Evolutionary conservation across 2,797 vertebrate species (phyloP), one percentile per base, ranked within the genome.

Genomic region (Sebastes diaconus): DNA sequence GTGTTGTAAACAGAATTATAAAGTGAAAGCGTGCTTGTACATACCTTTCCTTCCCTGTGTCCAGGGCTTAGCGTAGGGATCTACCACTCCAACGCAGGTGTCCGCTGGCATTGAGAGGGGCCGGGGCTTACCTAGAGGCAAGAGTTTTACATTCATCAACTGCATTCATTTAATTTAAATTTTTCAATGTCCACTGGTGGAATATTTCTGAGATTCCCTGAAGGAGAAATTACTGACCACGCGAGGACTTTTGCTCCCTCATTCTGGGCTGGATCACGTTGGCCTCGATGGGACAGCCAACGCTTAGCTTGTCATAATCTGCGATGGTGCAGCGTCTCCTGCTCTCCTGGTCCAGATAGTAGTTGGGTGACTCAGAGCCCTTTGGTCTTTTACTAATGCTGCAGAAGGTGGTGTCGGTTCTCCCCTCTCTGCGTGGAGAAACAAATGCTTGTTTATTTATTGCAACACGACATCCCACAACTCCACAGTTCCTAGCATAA

Each of bases 51-150:
- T 97, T 55, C 96, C 96, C 18, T 95, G 91, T 66, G 94, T 88
- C 94, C 97, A 97, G 60, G 97, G 96, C 79, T 95, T 98, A 16
- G 96, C 96, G 10, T 96, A 97, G 22, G 96, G 94, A 79, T 98
- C 97, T 27, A 94, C 88, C 7, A 95, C 93, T 65, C 94, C 96
- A 77, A 97, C 93, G 92, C 97, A 97, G 82, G 96, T 97, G 34
- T 98, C 97, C 0, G 94, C 97, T 32, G 98, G 98, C 98, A 99
- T 98, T 57, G 98, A 99, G 82, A 99, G 90, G 2, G 98, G 98
- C 42, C 98, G 96, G 50, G 97, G 97, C 86, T 97, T 98, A 83
- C 97, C 98, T 99, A 52, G 3, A 81, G 73, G 74, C 24, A 78
- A 77, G 59, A 64, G 13, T 55, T 69, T 5, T 2, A 73, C 0